Evolutionary conservation across 2,113 vertebrate genomes (phyloP), one percentile per base, ranked within the genome.

Genomic region (Amblyornis subalaris): DNA sequence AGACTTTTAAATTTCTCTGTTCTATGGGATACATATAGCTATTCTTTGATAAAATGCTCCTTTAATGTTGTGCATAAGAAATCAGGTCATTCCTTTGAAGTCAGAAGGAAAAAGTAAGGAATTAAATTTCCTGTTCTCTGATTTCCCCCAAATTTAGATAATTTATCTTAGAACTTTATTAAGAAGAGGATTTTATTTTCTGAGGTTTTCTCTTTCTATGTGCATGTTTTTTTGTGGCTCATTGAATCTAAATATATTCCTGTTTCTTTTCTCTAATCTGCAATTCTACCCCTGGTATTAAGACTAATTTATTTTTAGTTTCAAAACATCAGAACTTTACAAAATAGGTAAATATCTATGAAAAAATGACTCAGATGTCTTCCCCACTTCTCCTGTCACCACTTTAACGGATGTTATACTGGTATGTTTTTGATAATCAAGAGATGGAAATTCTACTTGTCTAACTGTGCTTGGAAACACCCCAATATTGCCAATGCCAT

Each of bases 11-110:
- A 74, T 71, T 44, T 67, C 50, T 93, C 69, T 90, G 24, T 80
- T 89, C 60, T 48, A 14, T 80, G 57, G 29, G 42, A 71, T 62
- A 71, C 29, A 9, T 66, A 66, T 21, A 88, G 51, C 35, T 77
- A 12, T 80, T 86, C 35, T 92, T 76, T 85, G 92, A 88, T 54
- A 92, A 92, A 92, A 90, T 11, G 1, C 3, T 85, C 8, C 35
- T 96, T 90, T 93, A 73, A 96, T 71, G 58, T 73, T 54, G 10
- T 71, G 69, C 38, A 31, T 92, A 71, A 60, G 48, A 90, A 90
- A 90, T 90, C 44, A 60, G 8, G 47, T 47, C 33, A 73, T 85
- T 55, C 26, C 35, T 92, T 88, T 95, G 72, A 96, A 80, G 85
- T 80, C 4, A 40, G 70, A 83, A 77, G 29, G 45, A 47, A 88